These are phyloP conservation scores for Corythornis vintsioides DNA, from an alignment of 2,113 vertebrate genomes.

Conservation along the genomic window DNA sequence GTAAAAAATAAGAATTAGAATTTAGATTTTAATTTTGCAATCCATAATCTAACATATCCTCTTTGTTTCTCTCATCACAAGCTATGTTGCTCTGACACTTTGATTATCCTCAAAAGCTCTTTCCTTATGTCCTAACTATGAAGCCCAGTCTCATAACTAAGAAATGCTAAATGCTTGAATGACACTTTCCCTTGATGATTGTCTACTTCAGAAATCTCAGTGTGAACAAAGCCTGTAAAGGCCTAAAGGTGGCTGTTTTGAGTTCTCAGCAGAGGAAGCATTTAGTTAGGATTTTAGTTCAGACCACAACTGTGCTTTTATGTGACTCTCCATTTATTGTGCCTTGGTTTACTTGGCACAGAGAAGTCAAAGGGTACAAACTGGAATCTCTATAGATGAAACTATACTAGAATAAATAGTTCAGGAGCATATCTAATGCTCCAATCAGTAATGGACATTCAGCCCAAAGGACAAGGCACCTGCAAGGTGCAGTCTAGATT, in stretches of 20 bases:
- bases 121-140: background rate
- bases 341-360: background rate
- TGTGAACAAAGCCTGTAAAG: background rate
- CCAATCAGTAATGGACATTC: background rate
- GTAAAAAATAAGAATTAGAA: background rate
- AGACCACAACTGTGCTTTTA: background rate
- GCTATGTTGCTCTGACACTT: background rate
- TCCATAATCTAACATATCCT: background rate
- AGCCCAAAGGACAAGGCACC: background rate
- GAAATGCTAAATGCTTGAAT: background rate
- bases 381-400: background rate
- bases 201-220: background rate
- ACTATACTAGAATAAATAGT: background rate
- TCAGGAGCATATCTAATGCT: background rate
- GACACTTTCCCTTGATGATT: background rate
- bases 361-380: background rate
- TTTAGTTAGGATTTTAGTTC: background rate
- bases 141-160: background rate
- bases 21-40: background rate
- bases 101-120: background rate
- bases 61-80: background rate
- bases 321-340: background rate
- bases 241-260: background rate
- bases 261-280: background rate
- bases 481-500: background rate